These are phyloP conservation scores for Thecophora atra DNA, from an alignment of 2,888 invertebrate genomes.

Conservation along the genomic window DNA sequence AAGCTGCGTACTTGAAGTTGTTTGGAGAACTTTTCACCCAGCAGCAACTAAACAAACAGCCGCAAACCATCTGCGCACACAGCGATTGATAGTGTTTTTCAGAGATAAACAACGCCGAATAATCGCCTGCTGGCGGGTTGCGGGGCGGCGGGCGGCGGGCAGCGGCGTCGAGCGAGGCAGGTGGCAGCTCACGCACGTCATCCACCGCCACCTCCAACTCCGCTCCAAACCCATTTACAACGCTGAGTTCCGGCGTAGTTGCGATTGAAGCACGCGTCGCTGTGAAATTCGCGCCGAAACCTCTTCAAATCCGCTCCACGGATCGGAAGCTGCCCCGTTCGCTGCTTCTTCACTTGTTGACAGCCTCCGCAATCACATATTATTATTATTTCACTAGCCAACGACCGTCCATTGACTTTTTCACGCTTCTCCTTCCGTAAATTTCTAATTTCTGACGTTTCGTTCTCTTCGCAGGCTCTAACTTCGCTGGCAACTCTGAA, in stretches of 20 bases:
- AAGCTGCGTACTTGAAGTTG: slow-evolving; percentile 2
- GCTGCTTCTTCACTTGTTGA: not conserved
- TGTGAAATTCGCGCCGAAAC: not conserved
- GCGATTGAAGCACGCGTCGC: not conserved
- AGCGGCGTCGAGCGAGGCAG: not conserved
- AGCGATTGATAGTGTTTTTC: not conserved
- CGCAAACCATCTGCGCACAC: slow-evolving; percentile 1
- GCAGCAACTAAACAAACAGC: slow-evolving; percentile 30
- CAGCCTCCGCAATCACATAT: not conserved
- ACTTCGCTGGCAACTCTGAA: not conserved
- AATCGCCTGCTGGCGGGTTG: not conserved
- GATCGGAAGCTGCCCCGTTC: not conserved
- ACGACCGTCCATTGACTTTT: not conserved
- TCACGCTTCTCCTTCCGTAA: too few relatives aligned
- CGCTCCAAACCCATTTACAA: not conserved
- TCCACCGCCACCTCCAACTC: not conserved
- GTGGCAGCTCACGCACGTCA: not conserved
- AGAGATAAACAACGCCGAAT: not conserved
- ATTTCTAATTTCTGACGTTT: not conserved
- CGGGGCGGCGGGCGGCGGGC: not conserved
- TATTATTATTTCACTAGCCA: not conserved
- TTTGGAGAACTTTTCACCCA: slow-evolving; percentile 6
- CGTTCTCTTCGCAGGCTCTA: not conserved
- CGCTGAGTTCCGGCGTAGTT: not conserved
- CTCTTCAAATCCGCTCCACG: too few relatives aligned